These are phyloP conservation scores for Anthophora plumipes DNA, from an alignment of 2,888 invertebrate genomes.

Conservation along the genomic window DNA sequence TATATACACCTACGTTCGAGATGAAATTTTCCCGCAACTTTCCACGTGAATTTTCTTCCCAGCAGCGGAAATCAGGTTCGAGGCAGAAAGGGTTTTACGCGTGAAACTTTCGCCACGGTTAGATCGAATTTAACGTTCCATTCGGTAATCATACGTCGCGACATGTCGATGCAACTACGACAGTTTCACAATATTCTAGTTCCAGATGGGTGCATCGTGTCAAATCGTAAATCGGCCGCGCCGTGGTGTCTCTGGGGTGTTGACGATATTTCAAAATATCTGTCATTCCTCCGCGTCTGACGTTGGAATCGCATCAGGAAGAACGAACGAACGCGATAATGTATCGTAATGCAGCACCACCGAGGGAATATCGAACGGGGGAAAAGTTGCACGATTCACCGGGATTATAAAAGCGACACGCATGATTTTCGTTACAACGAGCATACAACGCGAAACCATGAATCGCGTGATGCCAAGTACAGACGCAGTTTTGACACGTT, in stretches of 20 bases:
- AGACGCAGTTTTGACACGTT: slow-evolving; percentile 22
- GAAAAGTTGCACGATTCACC: background rate
- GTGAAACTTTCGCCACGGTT: background rate
- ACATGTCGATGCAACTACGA: slow-evolving; percentile 13
- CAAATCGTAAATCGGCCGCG: background rate
- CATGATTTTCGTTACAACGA: background rate
- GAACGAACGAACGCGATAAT: background rate
- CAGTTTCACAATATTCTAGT: slow-evolving; percentile 24
- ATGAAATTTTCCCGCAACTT: background rate
- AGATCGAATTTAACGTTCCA: slow-evolving; percentile 21
- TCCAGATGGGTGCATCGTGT: background rate
- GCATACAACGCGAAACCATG: background rate
- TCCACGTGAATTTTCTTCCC: background rate
- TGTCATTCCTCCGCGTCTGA: background rate
- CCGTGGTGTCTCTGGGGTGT: background rate
- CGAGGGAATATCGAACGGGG: too few relatives aligned
- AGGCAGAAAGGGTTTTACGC: background rate
- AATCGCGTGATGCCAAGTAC: background rate
- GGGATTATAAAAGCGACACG: background rate
- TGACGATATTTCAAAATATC: slow-evolving; percentile 26
- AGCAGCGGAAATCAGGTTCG: background rate
- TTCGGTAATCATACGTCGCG: background rate
- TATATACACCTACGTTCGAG: background rate
- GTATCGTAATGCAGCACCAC: background rate
- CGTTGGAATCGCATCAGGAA: background rate